Conservation (phyloP, 2,888 invertebrate species). For the Pinctada fucata region DNA sequence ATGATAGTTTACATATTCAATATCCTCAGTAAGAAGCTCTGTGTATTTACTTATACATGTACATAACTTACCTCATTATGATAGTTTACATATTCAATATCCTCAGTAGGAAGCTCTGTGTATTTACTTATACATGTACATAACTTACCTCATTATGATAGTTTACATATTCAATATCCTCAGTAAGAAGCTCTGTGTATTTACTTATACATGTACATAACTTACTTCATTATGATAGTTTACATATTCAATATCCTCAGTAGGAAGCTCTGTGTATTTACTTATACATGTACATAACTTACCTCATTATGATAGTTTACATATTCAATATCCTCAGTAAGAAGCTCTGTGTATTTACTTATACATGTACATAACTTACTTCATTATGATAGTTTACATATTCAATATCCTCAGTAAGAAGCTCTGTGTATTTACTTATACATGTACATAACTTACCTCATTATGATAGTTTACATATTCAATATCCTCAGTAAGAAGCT, state of each 20-base stretch:
- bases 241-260: constrained; percentile 90
- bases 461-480: background rate
- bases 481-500: background rate
- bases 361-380: background rate
- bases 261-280: constrained; percentile 85
- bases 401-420: background rate
- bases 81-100: background rate
- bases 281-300: constrained; percentile 80
- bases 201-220: too few species aligned
- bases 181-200: background rate
- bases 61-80: background rate
- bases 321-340: background rate
- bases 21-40: background rate
- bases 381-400: background rate
- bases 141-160: background rate
- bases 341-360: background rate
- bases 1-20: background rate
- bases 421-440: background rate
- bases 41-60: background rate
- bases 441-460: background rate
- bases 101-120: background rate
- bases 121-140: too few species aligned
- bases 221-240: constrained; percentile 85
- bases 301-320: background rate
- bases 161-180: background rate